Evolutionary conservation across 2,888 invertebrate species (phyloP).

Genomic region (Himalopsyche japonica): DNA sequence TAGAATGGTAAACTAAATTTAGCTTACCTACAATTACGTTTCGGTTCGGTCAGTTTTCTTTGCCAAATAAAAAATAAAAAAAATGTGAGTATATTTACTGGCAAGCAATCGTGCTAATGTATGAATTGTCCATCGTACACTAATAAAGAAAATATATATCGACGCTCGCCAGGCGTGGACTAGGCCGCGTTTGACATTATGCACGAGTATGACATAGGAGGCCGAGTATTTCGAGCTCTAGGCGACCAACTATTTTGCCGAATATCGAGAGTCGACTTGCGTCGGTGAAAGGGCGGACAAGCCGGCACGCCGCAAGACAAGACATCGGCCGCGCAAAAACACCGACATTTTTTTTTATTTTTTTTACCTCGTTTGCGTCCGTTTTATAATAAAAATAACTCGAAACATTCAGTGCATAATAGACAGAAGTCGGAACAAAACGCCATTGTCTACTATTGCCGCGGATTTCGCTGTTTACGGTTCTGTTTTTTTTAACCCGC

Average conservation of each 20-base stretch:
- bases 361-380: neutral
- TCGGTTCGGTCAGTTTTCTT: too few species aligned
- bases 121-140: too few species aligned
- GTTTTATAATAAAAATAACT: neutral
- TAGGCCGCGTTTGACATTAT: neutral
- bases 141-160: neutral
- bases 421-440: neutral
- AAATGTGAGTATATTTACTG: too few species aligned
- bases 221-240: neutral
- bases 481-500: neutral
- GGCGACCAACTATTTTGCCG: neutral
- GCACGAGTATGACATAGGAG: neutral
- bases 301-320: neutral
- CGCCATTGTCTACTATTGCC: neutral
- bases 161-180: neutral
- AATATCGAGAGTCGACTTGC: neutral
- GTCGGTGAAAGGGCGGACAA: neutral
- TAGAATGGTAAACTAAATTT: too few species aligned
- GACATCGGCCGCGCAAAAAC: neutral
- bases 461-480: neutral
- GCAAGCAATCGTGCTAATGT: too few species aligned
- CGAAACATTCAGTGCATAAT: neutral
- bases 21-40: too few species aligned
- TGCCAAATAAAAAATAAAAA: too few species aligned
- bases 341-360: neutral